Base-by-base conservation (phyloP, 2,113 vertebrate genomes). In the Gallinago undulata region DNA sequence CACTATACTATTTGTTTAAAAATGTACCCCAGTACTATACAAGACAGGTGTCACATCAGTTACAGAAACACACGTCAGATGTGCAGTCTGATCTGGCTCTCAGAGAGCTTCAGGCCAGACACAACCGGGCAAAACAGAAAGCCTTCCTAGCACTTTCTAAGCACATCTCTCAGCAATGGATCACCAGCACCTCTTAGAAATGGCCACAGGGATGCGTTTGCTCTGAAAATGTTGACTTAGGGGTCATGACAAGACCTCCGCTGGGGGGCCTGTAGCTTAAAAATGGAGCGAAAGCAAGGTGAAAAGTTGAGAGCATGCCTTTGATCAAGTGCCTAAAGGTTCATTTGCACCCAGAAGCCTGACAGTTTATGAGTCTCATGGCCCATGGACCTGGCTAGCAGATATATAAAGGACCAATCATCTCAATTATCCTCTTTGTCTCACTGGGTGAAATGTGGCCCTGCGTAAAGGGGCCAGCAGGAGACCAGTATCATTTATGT, bases 141-240 rank as follows among this genome's bases (percentile, higher is more conserved):
- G 37, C 53, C 41, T 63, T 60, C 69, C 73, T 55, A 57, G 87
- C 75, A 73, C 13, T 85, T 90, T 60, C 57, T 92, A 89, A 84
- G 75, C 30, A 50, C 77, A 10, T 87, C 47, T 81, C 72, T 59
- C 30, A 88, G 91, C 25, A 27, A 66, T 45, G 50, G 73, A 82
- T 96, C 95, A 96, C n/a, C 56, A 91, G 68, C 94, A 95, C 48
- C 80, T 97, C 70, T 94, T 33, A 87, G 30, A 9, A 50, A 74
- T 53, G 90, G 86, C 93, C 87, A 56, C 50, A 95, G 94, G 94
- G 82, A 84, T 95, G 63, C 13, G 31, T 68, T 41, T 93, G 78
- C 81, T 97, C 90, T 93, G 84, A 94, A 97, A 97, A 96, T 88
- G 50, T 93, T 89, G 96, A 95, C 37, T 89, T 88, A 87, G 9